Evolutionary conservation across 2,113 vertebrate species (phyloP), one percentile per base, ranked within the genome.

Genomic region (Cairina moschata): DNA sequence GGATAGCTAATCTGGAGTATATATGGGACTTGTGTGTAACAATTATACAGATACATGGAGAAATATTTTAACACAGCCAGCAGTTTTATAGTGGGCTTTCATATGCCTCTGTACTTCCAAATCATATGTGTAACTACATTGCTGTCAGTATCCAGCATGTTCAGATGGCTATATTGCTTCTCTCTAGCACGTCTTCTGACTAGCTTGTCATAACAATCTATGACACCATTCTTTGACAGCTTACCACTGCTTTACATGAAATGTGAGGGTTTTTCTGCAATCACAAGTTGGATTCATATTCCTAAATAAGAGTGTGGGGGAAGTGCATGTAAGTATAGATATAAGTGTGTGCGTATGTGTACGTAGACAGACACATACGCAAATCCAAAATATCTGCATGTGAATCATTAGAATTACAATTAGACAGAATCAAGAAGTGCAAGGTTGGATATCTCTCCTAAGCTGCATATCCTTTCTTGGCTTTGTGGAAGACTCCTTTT

Each of bases 81-180:
- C 40, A 68, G 12, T 20, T 38, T 74, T 65, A 42, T 4, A 86
- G 38, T 46, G 34, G 54, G 52, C 65, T 88, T 91, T 81, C 40
- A 13, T 63, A 34, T 7, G 2, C 18, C 54, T 66, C 13, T 54
- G 66, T 46, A 34, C 15, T 42, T 74, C 79, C 42, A 88, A 88
- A 85, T 2, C 71, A 36, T 28, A 8, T 3, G 1, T 12, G 25
- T 26, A 67, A 38, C 18, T 71, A 21, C 0, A 0, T 23, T 82
- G n/a, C 63, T 86, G 36, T 56, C 88, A 88, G 56, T 65, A 94
- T 56, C 58, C 60, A 71, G 31, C 52, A 29, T 20, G 17, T 79
- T 91, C 69, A 84, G 26, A 54, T 81, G 66, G 66, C 48, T 71
- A 46, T 18, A 50, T 36, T 58, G 25, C 72, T 91, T 75, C 65